These are phyloP conservation scores for Pangasius macronema DNA, from an alignment of 2,797 vertebrate species.

Conservation along the genomic window DNA sequence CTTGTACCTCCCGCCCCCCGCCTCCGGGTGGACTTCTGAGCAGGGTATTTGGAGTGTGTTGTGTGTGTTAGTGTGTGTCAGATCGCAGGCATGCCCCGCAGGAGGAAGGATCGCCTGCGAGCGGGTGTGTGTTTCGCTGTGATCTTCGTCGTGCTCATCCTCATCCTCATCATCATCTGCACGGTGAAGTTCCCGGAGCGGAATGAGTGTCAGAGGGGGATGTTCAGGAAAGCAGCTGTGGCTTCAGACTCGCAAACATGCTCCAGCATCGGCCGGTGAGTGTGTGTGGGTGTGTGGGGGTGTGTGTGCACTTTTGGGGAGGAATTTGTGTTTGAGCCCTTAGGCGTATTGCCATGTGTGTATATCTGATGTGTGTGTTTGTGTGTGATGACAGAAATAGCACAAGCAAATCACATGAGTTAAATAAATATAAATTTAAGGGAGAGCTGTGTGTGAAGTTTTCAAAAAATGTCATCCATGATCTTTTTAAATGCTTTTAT, in stretches of 20 bases:
- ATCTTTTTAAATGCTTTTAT: neutral
- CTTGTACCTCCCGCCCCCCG: neutral
- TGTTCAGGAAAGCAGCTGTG: slow-evolving; percentile 19
- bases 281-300: too few species aligned
- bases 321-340: too few species aligned
- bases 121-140: neutral
- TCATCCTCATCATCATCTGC: slow-evolving; percentile 17
- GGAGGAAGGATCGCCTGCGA: neutral
- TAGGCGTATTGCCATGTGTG: neutral
- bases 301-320: neutral
- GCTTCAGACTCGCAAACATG: slow-evolving; percentile 14
- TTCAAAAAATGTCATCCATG: neutral
- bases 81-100: slow-evolving; percentile 7
- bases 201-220: neutral
- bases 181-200: neutral
- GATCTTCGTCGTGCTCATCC: slow-evolving; percentile 18
- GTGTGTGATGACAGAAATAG: neutral
- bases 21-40: neutral
- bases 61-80: neutral
- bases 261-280: slow-evolving; percentile 20
- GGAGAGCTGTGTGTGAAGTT: too few species aligned
- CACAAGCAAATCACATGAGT: too few species aligned
- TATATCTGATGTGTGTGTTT: neutral
- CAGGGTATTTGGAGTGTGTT: neutral
- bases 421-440: too few species aligned